Base-by-base conservation (phyloP, 2,113 vertebrate genomes). In the Cyprinodon variegatus region DNA sequence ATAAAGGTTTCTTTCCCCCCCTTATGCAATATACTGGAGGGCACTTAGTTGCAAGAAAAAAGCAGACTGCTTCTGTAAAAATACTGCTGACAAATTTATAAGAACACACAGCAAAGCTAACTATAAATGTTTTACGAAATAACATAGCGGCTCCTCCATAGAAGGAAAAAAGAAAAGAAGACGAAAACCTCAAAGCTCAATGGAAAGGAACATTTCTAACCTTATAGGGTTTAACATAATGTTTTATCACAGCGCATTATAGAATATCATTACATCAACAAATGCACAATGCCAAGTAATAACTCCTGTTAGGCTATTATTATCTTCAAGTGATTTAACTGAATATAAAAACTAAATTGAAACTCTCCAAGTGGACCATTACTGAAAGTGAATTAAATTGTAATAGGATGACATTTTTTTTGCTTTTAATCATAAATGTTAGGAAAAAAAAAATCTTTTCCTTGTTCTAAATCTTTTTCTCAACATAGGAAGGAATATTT, bases 31-130 rank as follows among this genome's bases (percentile, higher is more conserved):
- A 89, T 93, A 89, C 78, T 64, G 8, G 69, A 75, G 90, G 86
- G 69, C 68, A 71, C 70, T 80, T 78, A 41, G 74, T 73, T 69
- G 69, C 22, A 12, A 65, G 39, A 61, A 66, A 72, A 60, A 61
- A 53, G 57, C 69, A 74, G 63, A 65, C 71, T 64, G 70, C 74
- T 77, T 78, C 77, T 67, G 79, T 89, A 84, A 91, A 91, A 93
- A 91, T 79, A 81, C 90, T 87, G 75, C 86, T 94, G 91, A 93
- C 89, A 94, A 86, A 93, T 95, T 93, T 94, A 94, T 93, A 93
- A 94, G 91, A 90, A 91, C 90, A 91, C 74, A 86, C 83, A 72
- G 88, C 88, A 89, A 93, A 91, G 92, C 89, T 90, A 90, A 90
- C 90, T 78, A 92, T 94, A 78, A 94, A 90, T 88, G 1, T 84